Percentiles rank a stretch among this genome's conserved stretches.
Evolutionary conservation across 53 echinoderm and acorn worm genomes (phyloP).

Genomic region (Temnopleurus reevesii): DNA sequence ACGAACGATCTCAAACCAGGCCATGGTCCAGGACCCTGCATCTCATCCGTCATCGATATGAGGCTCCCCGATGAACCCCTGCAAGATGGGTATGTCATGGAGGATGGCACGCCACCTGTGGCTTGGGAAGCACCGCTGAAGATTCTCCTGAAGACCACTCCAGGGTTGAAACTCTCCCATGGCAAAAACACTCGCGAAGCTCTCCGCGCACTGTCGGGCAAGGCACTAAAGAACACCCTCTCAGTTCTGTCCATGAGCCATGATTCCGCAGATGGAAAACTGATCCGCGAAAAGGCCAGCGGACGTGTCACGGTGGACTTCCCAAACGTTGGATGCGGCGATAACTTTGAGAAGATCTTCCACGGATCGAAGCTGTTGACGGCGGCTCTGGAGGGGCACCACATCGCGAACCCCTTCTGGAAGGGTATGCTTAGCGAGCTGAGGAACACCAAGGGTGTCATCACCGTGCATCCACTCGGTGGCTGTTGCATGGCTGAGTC

Average conservation of each 20-base stretch:
- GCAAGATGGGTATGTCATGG: slow-evolving; percentile 51
- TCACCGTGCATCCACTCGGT: slow-evolving; percentile 71
- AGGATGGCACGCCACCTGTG: slow-evolving; percentile 49
- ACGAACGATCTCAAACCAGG: slow-evolving; percentile 13
- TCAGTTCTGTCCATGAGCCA: slow-evolving; percentile 58
- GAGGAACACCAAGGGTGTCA: slow-evolving; percentile 58
- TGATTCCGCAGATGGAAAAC: slow-evolving; percentile 45
- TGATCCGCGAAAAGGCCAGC: slow-evolving; percentile 37
- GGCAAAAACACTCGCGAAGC: neutral
- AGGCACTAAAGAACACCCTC: slow-evolving; percentile 50
- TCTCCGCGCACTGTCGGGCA: slow-evolving; percentile 33
- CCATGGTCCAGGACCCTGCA: slow-evolving; percentile 56
- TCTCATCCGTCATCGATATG: slow-evolving; percentile 53
- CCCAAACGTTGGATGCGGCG: slow-evolving; percentile 33
- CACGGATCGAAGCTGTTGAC: slow-evolving; percentile 58
- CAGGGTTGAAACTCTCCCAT: slow-evolving; percentile 48
- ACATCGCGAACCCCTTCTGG: slow-evolving; percentile 69
- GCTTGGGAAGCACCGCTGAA: slow-evolving; percentile 36
- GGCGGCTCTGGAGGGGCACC: slow-evolving; percentile 51
- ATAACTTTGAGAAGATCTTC: slow-evolving; percentile 51
- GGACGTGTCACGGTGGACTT: slow-evolving; percentile 54
- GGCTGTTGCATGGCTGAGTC: slow-evolving; percentile 71
- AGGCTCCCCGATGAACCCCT: slow-evolving; percentile 10
- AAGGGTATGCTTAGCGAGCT: slow-evolving; percentile 58
- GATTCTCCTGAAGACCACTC: slow-evolving; percentile 65